Conservation (phyloP, 1,140 invertebrate species). For the Latrodectus geometricus region DNA sequence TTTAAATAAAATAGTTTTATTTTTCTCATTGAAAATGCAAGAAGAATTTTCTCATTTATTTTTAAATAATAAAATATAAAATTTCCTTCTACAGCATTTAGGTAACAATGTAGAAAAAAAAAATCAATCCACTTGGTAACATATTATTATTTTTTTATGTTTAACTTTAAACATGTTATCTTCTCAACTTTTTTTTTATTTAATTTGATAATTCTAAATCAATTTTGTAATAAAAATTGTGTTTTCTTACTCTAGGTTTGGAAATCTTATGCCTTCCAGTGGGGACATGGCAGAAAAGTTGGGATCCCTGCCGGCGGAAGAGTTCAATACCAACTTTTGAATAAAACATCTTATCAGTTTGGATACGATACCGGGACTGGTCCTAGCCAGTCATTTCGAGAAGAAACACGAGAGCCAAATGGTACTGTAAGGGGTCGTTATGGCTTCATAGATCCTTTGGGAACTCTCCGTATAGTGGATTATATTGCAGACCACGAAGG, state of each 20-base stretch:
- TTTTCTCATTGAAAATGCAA: too few species aligned
- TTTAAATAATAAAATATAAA: too few species aligned
- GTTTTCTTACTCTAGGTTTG: conserved; percentile 1
- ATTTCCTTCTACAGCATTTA: too few species aligned
- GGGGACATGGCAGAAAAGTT: conserved; percentile 42
- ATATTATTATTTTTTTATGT: too few species aligned
- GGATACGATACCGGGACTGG: conserved; percentile 60
- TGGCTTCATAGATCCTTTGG: conserved; percentile 83
- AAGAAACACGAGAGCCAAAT: conserved; percentile 81
- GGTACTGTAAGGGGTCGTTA: conserved; percentile 88
- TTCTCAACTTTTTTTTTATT: too few species aligned
- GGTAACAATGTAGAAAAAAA: too few species aligned
- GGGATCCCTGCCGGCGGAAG: conserved; percentile 60
- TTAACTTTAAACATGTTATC: too few species aligned
- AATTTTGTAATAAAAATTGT: neutral
- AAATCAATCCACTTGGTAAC: too few species aligned
- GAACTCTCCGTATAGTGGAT: conserved; percentile 85
- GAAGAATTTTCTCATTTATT: too few species aligned
- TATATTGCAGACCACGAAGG: conserved; percentile 83
- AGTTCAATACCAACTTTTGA: conserved; percentile 36
- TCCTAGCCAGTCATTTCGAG: conserved; percentile 60
- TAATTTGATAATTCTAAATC: too few species aligned
- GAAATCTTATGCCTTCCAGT: neutral
- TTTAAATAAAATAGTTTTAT: too few species aligned
- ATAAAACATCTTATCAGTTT: conserved; percentile 46